Evolutionary conservation across 1,140 invertebrate species (phyloP).

Genomic region (Heliconius himera): DNA sequence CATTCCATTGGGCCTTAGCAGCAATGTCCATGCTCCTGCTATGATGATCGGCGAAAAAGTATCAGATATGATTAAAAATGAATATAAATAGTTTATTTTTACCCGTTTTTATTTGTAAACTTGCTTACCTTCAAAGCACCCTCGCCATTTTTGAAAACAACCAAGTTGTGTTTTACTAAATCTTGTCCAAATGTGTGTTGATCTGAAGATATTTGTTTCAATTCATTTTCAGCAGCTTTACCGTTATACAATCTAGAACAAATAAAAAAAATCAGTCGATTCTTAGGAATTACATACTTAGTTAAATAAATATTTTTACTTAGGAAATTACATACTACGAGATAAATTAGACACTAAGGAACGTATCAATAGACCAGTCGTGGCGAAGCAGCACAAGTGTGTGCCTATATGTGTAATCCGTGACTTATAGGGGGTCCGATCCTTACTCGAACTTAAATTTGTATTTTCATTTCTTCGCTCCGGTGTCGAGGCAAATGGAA

Average conservation of each 20-base stretch:
- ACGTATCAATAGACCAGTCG: too few relatives aligned
- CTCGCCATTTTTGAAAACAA: slow-evolving; percentile 97
- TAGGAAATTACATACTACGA: too few relatives aligned
- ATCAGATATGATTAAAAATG: slow-evolving; percentile 16
- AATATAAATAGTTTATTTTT: background rate
- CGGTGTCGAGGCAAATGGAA: too few relatives aligned
- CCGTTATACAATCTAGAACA: slow-evolving; percentile 93
- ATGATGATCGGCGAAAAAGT: slow-evolving; percentile 18
- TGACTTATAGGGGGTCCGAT: too few relatives aligned
- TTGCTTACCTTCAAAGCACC: slow-evolving; percentile 89
- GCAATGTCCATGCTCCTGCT: background rate
- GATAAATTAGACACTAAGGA: too few relatives aligned
- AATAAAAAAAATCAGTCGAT: background rate
- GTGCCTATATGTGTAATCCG: too few relatives aligned
- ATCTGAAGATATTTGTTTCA: slow-evolving; percentile 89
- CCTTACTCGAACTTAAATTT: too few relatives aligned
- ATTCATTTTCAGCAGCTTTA: slow-evolving; percentile 93
- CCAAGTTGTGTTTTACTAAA: slow-evolving; percentile 96
- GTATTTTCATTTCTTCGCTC: too few relatives aligned
- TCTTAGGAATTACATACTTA: background rate
- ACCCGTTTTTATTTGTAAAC: too few relatives aligned
- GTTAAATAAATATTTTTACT: too few relatives aligned
- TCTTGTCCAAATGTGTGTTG: slow-evolving; percentile 95
- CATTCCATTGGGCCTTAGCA: background rate
- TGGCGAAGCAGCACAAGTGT: too few relatives aligned